phyloP scores from a whole-genome alignment of 2,797 vertebrate genomes.

The Poecilia wingei region DNA sequence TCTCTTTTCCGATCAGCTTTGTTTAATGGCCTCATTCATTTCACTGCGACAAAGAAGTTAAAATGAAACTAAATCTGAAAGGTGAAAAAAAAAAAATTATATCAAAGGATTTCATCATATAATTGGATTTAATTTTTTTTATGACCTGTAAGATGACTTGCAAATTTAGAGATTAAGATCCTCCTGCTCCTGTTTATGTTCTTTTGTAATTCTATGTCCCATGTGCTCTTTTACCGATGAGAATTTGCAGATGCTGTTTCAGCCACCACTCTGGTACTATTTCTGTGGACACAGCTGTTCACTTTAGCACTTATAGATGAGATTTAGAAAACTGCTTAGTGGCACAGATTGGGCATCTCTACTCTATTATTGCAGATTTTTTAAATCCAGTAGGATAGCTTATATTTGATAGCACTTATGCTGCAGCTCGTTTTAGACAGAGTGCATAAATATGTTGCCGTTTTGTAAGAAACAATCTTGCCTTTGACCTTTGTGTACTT shows the following conservation, averaged over 20 bases:
- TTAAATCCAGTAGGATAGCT: not conserved
- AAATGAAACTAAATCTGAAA: not conserved
- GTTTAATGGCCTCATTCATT: not conserved
- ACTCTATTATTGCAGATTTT: not conserved
- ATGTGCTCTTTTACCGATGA: not conserved
- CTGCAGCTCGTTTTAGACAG: not conserved
- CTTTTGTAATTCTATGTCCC: not conserved
- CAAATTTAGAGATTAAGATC: not conserved
- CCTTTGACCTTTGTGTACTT: not conserved
- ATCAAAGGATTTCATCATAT: not conserved
- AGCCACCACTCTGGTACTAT: not conserved
- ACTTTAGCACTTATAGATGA: slow-evolving; percentile 2
- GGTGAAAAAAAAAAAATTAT: not conserved
- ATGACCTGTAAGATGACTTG: not conserved
- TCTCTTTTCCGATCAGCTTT: not conserved
- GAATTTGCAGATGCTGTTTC: not conserved
- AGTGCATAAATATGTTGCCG: not conserved
- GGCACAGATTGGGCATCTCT: not conserved
- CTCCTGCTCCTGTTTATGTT: not conserved
- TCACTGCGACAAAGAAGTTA: not conserved
- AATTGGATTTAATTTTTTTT: not conserved
- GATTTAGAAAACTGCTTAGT: not conserved
- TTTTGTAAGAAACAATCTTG: not conserved
- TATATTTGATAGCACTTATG: not conserved
- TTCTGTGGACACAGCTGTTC: slow-evolving; percentile 15